Percentiles rank a stretch among this genome's conserved stretches.
These are phyloP conservation scores for Dicranocentrus wangi DNA, from an alignment of 2,888 invertebrate genomes.

Conservation along the genomic window DNA sequence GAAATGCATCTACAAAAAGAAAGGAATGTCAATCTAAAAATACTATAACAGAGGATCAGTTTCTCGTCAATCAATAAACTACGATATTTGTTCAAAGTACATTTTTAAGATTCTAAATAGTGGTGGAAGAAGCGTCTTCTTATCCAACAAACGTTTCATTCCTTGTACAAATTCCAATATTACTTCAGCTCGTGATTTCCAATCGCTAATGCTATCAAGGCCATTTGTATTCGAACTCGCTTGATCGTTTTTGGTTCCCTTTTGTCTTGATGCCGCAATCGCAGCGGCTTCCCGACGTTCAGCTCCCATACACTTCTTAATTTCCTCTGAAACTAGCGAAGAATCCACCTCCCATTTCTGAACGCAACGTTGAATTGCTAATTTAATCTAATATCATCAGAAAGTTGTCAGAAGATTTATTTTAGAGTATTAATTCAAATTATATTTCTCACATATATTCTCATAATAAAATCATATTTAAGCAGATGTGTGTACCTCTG, in stretches of 20 bases:
- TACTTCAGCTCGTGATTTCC: constrained; percentile 84
- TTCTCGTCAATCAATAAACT: background rate
- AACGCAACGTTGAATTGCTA: constrained; percentile 71
- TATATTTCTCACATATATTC: no score
- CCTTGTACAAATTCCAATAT: constrained; percentile 89
- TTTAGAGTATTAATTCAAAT: no score
- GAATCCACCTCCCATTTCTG: constrained; percentile 77
- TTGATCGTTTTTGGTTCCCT: background rate
- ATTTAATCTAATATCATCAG: constrained; percentile 66
- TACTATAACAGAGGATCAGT: background rate
- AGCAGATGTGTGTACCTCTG: constrained; percentile 63
- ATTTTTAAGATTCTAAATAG: constrained; percentile 86
- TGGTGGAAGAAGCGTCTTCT: constrained; percentile 81
- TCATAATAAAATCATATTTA: no score
- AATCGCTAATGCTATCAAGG: constrained; percentile 81
- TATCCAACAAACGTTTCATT: constrained; percentile 85
- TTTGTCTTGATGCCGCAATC: background rate
- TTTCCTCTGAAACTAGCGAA: constrained; percentile 76
- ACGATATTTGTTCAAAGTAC: constrained; percentile 70
- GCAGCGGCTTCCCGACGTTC: constrained; percentile 47
- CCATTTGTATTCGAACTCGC: constrained; percentile 76
- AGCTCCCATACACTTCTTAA: constrained; percentile 68
- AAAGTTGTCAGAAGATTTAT: constrained; percentile 9
- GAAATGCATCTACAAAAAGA: constrained; percentile 79
- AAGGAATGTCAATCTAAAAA: background rate